Base-by-base conservation (phyloP, 2,888 invertebrate genomes). In the Rhimphoctona megacephalus region DNA sequence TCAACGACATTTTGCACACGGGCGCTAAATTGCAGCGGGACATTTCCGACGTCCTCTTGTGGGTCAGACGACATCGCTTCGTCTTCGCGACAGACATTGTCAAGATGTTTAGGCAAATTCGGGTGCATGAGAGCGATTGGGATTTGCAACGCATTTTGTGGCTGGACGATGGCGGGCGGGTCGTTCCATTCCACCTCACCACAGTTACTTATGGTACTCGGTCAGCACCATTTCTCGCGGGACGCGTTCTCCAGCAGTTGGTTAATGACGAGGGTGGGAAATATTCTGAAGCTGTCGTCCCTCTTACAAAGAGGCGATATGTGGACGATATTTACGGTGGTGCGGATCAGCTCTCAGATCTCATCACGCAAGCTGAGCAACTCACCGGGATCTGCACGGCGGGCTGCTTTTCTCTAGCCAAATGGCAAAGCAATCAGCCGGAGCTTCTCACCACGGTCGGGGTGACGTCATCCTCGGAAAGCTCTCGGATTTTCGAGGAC, bases 251-350 rank as follows among this genome's bases (percentile, higher is more conserved):
- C 0, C 67, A 69, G 0, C 87, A 87, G n/a, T 46, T 85, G 1
- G 72, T 81, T 1, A 19, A 25, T 1, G 43, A 43, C 14, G 39
- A 43, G n/a, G 17, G 2, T 2, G 4, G 14, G 9, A n/a, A 1
- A 4, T n/a, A n/a, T n/a, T 22, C 43, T 14, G 2, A 6, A 8
- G 22, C 14, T 43, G 25, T 7, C 17, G 3, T 17, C 22, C 6
- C 39, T 17, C 22, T 88, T n/a, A 49, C 43, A 0, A 25, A 81
- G 17, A 85, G 83, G 11, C 52, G 84, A 25, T 88, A 87, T 54
- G 88, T 87, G 4, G 88, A 84, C 66, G 87, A 88, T 22, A 80
- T 88, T 9, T 84, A 25, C 36, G 85, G 83, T 2, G 88, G 87
- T n/a, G 73, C 86, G 6, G 79, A 86, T 9, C 25, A 33, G 0